A percentile compares a stretch with the other conserved stretches of the same genome.
Evolutionary conservation across 2,113 vertebrate species (phyloP).

Genomic region (Ciconia maguari): DNA sequence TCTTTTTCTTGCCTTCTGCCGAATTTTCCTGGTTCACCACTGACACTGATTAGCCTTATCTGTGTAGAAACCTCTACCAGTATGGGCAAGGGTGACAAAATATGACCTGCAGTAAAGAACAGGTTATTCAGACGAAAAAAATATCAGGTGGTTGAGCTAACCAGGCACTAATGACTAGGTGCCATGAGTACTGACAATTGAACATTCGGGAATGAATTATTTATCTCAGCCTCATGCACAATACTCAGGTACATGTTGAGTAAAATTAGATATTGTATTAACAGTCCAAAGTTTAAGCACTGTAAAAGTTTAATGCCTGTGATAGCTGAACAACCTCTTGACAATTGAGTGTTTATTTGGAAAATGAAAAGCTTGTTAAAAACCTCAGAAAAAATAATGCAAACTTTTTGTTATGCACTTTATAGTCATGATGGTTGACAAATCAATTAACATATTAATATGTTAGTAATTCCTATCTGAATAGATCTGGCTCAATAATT

Average conservation of each 20-base stretch:
- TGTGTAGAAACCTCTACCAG: not conserved
- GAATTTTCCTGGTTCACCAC: not conserved
- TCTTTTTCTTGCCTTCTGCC: not conserved
- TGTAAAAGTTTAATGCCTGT: not conserved
- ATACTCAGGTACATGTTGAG: not conserved
- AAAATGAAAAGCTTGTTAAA: slow-evolving; percentile 26
- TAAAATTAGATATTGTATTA: not conserved
- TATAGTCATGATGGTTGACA: slow-evolving; percentile 2
- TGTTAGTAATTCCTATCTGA: slow-evolving; percentile 32
- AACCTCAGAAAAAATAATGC: not conserved
- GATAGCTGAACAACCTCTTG: not conserved
- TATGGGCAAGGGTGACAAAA: not conserved
- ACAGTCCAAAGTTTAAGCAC: not conserved
- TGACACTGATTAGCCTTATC: not conserved
- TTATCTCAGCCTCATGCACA: not conserved
- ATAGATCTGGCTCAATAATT: slow-evolving; percentile 13
- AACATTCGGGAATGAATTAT: not conserved
- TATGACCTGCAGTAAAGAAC: not conserved
- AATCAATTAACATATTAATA: slow-evolving; percentile 42
- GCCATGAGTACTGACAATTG: not conserved
- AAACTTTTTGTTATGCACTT: not conserved
- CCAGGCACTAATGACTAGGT: not conserved
- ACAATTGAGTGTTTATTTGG: not conserved
- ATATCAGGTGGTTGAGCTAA: not conserved
- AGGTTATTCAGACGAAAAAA: not conserved